Evolutionary conservation across 2,797 vertebrate species (phyloP).

Genomic region (Odontamblyopus rebecca): DNA sequence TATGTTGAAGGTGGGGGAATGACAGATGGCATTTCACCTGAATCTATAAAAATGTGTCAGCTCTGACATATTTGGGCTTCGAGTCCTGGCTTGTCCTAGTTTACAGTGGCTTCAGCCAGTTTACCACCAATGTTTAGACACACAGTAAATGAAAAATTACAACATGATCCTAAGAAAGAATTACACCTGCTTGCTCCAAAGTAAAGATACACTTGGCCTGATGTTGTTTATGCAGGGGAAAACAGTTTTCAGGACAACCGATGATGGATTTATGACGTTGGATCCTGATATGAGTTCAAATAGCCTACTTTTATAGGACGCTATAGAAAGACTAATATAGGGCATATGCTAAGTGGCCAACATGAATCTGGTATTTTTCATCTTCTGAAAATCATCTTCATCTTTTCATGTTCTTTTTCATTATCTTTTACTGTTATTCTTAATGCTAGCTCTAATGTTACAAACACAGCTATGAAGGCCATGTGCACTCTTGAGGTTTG

Average conservation of each 20-base stretch:
- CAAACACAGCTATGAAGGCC: no score
- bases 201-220: neutral
- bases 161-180: neutral
- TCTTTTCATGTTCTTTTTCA: no score
- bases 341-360: no score
- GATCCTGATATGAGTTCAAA: neutral
- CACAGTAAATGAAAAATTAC: neutral
- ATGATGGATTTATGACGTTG: neutral
- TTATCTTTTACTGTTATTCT: no score
- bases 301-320: no score
- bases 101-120: conserved; percentile 22
- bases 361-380: neutral
- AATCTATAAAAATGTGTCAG: conserved; percentile 65
- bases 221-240: neutral
- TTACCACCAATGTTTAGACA: conserved; percentile 11
- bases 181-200: neutral
- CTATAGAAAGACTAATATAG: no score
- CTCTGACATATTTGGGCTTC: conserved; percentile 42
- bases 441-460: no score
- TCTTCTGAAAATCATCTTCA: no score
- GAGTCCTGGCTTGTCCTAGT: conserved; percentile 36
- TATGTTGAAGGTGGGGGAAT: conserved; percentile 50
- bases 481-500: no score
- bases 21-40: conserved; percentile 70
- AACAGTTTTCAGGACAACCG: neutral